Conservation (phyloP, 2,113 vertebrate genomes). For the Typhlomys cinereus region DNA sequence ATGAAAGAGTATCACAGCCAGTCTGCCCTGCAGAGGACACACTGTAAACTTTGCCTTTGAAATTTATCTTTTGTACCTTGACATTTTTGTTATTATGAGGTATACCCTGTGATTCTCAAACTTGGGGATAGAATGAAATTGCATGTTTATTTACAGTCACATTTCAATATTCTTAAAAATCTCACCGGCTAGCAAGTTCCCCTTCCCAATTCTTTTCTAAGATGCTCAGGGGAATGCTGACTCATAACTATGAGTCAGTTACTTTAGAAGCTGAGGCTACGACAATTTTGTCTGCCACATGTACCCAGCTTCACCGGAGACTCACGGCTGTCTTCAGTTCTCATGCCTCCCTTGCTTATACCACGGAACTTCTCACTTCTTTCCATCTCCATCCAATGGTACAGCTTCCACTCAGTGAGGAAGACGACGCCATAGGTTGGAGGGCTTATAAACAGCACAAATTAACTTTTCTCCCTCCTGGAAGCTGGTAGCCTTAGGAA, state of each 20-base stretch:
- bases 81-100: slow-evolving; percentile 74
- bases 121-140: slow-evolving; percentile 62
- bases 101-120: slow-evolving; percentile 63
- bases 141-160: slow-evolving; percentile 60
- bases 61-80: slow-evolving; percentile 74
- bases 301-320: not conserved
- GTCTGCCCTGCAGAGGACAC: slow-evolving; percentile 70
- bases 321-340: not conserved
- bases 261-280: not conserved
- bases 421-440: not conserved
- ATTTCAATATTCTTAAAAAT: slow-evolving; percentile 62
- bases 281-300: not conserved
- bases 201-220: slow-evolving; percentile 51
- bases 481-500: not conserved
- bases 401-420: not conserved
- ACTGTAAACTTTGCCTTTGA: slow-evolving; percentile 70
- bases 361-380: not conserved
- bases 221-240: slow-evolving; percentile 11
- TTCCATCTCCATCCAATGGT: not conserved
- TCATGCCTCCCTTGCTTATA: not conserved
- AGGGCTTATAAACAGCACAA: not conserved
- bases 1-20: slow-evolving; percentile 62
- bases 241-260: not conserved
- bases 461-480: not conserved
- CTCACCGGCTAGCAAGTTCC: slow-evolving; percentile 36